Conservation (phyloP, 1,140 invertebrate genomes). For the Cyclina sinensis region DNA sequence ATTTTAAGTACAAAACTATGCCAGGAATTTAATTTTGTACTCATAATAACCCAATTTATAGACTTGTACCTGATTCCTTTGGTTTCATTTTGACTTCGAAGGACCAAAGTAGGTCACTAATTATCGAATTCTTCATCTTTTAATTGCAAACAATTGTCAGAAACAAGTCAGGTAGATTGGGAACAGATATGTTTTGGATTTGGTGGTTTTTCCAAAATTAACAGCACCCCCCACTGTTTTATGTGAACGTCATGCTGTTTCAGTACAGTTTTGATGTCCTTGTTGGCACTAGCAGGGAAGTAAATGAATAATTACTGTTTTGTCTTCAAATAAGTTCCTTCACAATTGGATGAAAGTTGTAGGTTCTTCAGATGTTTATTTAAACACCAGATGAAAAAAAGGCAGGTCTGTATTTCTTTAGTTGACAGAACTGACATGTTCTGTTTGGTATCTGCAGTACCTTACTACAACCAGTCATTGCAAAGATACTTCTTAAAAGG, state of each 20-base stretch:
- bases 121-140: neutral
- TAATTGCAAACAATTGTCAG: conserved; percentile 17
- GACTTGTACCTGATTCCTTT: neutral
- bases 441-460: too few relatives aligned
- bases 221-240: neutral
- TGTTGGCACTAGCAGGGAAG: neutral
- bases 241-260: neutral
- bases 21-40: conserved; percentile 4
- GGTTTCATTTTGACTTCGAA: neutral
- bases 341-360: too few relatives aligned
- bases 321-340: too few relatives aligned
- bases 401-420: too few relatives aligned
- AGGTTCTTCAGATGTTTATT: too few relatives aligned
- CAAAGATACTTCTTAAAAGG: too few relatives aligned
- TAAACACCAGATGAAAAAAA: too few relatives aligned
- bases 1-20: neutral
- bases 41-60: neutral
- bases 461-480: too few relatives aligned
- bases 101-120: neutral
- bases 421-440: too few relatives aligned
- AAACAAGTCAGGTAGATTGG: neutral
- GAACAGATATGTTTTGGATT: neutral
- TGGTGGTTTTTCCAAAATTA: neutral
- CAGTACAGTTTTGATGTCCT: neutral
- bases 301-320: neutral